These are phyloP conservation scores for zebrafish (Danio rerio) DNA, from an alignment of 2,113 vertebrate species.

Conservation along the genomic window GRCz12tu NC_133182.1:34036001-34036500, in stretches of 20 bases:
- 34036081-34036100: too few species aligned
- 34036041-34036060: neutral
- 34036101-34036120: neutral
- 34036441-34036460: conserved; percentile 5
- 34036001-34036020: neutral
- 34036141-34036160: neutral
- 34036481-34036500: conserved; percentile 29
- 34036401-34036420: neutral
- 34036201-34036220: conserved; percentile 12
- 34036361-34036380: conserved; percentile 36
- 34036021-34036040: neutral
- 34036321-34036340: neutral
- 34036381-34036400: conserved; percentile 29
- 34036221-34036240: conserved; percentile 18
- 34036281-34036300: neutral
- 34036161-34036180: conserved; percentile 26
- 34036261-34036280: neutral
- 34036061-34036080: neutral
- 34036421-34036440: conserved; percentile 4
- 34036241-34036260: conserved; percentile 23
- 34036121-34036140: neutral
- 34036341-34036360: conserved; percentile 25
- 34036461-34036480: conserved; percentile 29
- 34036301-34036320: conserved; percentile 1
- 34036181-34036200: conserved; percentile 8